These are phyloP conservation scores for Grus americana DNA, from an alignment of 2,113 vertebrate genomes.

Conservation along the genomic window DNA sequence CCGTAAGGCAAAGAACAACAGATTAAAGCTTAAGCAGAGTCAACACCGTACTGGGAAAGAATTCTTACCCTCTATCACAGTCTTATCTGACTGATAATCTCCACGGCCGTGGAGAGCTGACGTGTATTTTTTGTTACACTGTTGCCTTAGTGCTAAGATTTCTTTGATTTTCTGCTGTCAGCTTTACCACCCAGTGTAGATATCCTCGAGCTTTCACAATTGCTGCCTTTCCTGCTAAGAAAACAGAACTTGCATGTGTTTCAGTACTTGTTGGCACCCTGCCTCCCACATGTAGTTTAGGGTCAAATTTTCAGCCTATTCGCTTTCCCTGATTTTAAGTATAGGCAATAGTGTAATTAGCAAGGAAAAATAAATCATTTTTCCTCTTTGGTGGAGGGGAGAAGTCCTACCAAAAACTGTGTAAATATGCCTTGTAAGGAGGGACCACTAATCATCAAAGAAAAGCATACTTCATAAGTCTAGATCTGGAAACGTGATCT, in stretches of 20 bases:
- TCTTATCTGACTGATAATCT: constrained; percentile 53
- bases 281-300: neutral
- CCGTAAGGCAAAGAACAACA: constrained; percentile 50
- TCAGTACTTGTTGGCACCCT: neutral
- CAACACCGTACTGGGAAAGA: constrained; percentile 47
- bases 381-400: neutral
- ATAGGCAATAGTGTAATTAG: neutral
- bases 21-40: constrained; percentile 54
- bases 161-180: constrained; percentile 54
- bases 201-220: neutral
- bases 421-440: neutral
- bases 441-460: neutral
- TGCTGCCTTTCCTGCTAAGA: constrained; percentile 25
- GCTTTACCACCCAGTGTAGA: constrained; percentile 26
- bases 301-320: neutral
- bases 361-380: neutral
- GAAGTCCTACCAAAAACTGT: neutral
- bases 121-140: neutral
- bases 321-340: neutral
- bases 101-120: constrained; percentile 32
- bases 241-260: constrained; percentile 18
- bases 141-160: constrained; percentile 42
- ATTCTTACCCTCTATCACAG: constrained; percentile 34
- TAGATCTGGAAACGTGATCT: neutral
- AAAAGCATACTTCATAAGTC: neutral